A percentile compares a stretch with the other conserved stretches of the same genome.
phyloP scores from a whole-genome alignment of 2,888 invertebrate genomes.

The Drosophila testacea region DNA sequence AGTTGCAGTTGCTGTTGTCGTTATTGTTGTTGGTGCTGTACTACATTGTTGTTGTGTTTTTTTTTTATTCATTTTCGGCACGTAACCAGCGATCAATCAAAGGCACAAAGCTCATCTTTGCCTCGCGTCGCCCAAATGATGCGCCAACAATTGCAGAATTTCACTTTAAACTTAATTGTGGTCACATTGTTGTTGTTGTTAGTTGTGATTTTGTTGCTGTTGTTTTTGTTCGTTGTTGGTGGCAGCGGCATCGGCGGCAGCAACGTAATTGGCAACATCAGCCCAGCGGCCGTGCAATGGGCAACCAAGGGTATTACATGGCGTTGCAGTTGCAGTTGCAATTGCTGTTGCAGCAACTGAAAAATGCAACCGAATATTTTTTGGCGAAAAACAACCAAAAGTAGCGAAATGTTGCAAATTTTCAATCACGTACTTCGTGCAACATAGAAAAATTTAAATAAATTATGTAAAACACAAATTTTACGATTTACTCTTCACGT shows the following conservation, averaged over 20 bases:
- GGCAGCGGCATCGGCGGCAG: slow-evolving; percentile 44
- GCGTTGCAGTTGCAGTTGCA: slow-evolving; percentile 33
- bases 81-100: slow-evolving; percentile 78
- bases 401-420: slow-evolving; percentile 75
- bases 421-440: slow-evolving; percentile 80
- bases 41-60: slow-evolving; percentile 14
- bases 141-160: slow-evolving; percentile 76
- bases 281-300: slow-evolving; percentile 55
- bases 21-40: slow-evolving; percentile 5
- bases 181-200: slow-evolving; percentile 43
- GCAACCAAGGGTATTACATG: slow-evolving; percentile 73
- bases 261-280: slow-evolving; percentile 72
- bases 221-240: slow-evolving; percentile 33
- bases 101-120: slow-evolving; percentile 62
- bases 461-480: slow-evolving; percentile 71
- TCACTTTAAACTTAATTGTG: slow-evolving; percentile 75
- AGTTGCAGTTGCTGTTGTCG: slow-evolving; percentile 24
- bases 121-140: slow-evolving; percentile 61
- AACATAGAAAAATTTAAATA: slow-evolving; percentile 73
- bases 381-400: slow-evolving; percentile 45
- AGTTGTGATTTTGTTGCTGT: slow-evolving; percentile 5
- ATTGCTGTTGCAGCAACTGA: slow-evolving; percentile 34
- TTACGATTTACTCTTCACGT: slow-evolving; percentile 43
- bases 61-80: slow-evolving; percentile 58
- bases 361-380: slow-evolving; percentile 57